Percentiles rank a stretch among this genome's conserved stretches.
These are phyloP conservation scores for Epinotia demarniana DNA, from an alignment of 2,888 invertebrate species.

Conservation along the genomic window DNA sequence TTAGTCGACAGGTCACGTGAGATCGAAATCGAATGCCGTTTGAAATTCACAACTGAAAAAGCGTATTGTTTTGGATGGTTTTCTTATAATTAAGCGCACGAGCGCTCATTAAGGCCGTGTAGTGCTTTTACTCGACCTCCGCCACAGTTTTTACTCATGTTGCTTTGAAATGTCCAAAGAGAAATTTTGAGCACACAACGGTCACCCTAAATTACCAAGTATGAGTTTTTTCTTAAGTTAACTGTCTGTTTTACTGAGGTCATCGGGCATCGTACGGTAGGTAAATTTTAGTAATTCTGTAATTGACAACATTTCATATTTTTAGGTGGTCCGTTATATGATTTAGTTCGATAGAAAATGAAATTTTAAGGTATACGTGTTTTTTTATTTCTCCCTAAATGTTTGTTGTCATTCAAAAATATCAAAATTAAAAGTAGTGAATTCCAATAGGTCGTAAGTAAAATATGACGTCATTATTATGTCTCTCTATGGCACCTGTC, in stretches of 20 bases:
- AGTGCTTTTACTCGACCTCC: slow-evolving; percentile 14
- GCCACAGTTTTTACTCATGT: slow-evolving; percentile 25
- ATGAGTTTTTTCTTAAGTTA: neutral
- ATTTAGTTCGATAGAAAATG: no score
- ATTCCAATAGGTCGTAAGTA: no score
- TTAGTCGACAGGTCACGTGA: slow-evolving; percentile 31
- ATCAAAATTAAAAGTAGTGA: no score
- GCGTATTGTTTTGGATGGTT: slow-evolving; percentile 33
- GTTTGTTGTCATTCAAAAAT: no score
- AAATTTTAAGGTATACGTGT: no score
- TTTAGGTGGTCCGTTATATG: no score
- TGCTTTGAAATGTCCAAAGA: neutral
- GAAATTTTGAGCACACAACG: slow-evolving; percentile 12
- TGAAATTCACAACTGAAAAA: slow-evolving; percentile 36
- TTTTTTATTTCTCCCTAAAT: no score
- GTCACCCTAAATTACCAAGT: neutral
- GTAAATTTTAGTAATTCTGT: no score
- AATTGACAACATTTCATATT: no score
- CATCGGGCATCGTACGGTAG: no score
- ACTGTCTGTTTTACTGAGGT: neutral
- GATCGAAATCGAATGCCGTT: slow-evolving; percentile 37
- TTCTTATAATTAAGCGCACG: slow-evolving; percentile 41
- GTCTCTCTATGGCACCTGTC: no score
- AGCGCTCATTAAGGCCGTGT: slow-evolving; percentile 40
- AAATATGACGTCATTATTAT: no score